phyloP scores from a whole-genome alignment of 2,113 vertebrate genomes.

The Excalfactoria chinensis region DNA sequence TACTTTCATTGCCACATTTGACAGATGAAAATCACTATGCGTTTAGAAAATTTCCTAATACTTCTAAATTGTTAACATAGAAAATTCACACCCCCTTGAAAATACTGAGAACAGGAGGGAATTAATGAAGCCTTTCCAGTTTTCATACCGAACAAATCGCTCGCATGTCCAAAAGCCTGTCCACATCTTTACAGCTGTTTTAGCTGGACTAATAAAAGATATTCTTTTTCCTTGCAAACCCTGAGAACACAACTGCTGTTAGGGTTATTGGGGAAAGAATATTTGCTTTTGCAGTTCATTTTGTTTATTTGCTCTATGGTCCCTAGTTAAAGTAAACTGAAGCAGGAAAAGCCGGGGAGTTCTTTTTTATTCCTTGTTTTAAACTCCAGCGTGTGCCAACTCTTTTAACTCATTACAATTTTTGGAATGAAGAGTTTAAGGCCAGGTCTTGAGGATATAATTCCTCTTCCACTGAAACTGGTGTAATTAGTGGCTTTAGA shows the following conservation, averaged over 20 bases:
- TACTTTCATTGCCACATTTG: neutral
- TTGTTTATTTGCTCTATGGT: constrained; percentile 52
- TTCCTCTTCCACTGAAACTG: neutral
- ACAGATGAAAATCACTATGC: neutral
- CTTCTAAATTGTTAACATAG: neutral
- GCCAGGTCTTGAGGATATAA: neutral
- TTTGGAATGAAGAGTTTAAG: neutral
- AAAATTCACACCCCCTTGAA: neutral
- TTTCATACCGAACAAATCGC: constrained; percentile 30
- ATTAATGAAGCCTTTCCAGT: neutral
- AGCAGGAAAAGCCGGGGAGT: neutral
- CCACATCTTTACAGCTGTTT: neutral
- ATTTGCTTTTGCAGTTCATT: constrained; percentile 47
- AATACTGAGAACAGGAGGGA: neutral
- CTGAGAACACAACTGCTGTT: constrained; percentile 41
- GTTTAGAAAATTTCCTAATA: neutral
- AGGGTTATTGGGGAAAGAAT: neutral
- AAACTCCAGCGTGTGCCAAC: neutral
- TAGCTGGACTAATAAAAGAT: neutral
- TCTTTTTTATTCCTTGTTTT: neutral
- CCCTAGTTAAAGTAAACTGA: constrained; percentile 43
- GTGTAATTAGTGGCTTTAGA: neutral
- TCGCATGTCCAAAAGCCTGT: neutral
- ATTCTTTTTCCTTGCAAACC: neutral
- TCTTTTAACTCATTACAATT: neutral